Conservation (phyloP, 2,888 invertebrate species). For the Lathronympha strigana region DNA sequence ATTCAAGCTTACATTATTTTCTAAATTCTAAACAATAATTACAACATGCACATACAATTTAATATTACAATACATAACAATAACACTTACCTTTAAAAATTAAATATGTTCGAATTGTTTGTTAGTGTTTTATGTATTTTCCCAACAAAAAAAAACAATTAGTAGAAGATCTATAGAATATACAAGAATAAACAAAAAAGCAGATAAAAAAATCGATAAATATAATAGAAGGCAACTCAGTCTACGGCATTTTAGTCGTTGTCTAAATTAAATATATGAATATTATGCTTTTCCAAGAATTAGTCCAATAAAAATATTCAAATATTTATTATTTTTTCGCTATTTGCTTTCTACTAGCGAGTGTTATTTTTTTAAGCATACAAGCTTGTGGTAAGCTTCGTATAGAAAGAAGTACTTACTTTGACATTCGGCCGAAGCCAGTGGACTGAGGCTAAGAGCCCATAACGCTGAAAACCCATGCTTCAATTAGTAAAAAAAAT, state of each 20-base stretch:
- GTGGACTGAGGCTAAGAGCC: constrained; percentile 80
- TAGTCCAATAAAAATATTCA: constrained; percentile 47
- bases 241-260: constrained; percentile 56
- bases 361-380: constrained; percentile 38
- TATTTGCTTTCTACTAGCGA: constrained; percentile 41
- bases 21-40: constrained; percentile 15
- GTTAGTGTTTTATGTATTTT: constrained; percentile 35
- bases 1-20: neutral
- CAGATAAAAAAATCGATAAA: constrained; percentile 33
- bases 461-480: constrained; percentile 84
- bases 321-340: constrained; percentile 46
- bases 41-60: constrained; percentile 21
- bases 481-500: constrained; percentile 75
- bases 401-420: constrained; percentile 72
- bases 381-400: constrained; percentile 43
- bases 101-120: constrained; percentile 18
- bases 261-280: constrained; percentile 46
- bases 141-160: constrained; percentile 22
- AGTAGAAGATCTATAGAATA: constrained; percentile 33
- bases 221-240: constrained; percentile 53
- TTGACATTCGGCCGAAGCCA: constrained; percentile 83
- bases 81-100: constrained; percentile 35
- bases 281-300: constrained; percentile 32
- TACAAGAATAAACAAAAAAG: constrained; percentile 36
- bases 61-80: constrained; percentile 6